A percentile compares a stretch with the other conserved stretches of the same genome.
These are phyloP conservation scores for Catocala fraxini DNA, from an alignment of 2,888 invertebrate genomes.

Conservation along the genomic window DNA sequence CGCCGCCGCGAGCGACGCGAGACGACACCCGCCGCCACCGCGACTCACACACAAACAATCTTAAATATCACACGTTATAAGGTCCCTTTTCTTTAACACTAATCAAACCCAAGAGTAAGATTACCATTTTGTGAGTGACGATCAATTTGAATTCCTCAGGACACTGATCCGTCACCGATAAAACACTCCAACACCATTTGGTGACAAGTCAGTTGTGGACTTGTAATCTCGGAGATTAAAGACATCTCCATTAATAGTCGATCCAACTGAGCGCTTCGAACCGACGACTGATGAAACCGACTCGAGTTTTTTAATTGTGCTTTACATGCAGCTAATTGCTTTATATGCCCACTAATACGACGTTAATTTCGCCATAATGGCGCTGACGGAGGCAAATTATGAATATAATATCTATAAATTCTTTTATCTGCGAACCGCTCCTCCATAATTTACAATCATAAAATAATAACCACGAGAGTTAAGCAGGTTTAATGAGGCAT, in stretches of 20 bases:
- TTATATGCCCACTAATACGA: constrained; percentile 60
- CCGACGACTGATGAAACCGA: constrained; percentile 43
- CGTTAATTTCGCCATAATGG: constrained; percentile 66
- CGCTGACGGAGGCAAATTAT: constrained; percentile 67
- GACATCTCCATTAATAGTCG: constrained; percentile 65
- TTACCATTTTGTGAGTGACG: constrained; percentile 66
- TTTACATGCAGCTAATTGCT: constrained; percentile 59
- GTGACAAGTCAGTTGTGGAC: constrained; percentile 82
- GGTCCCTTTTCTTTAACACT: constrained; percentile 47
- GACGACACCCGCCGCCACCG: constrained; percentile 12
- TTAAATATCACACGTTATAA: constrained; percentile 36
- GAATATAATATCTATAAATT: constrained; percentile 70
- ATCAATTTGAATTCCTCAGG: constrained; percentile 82
- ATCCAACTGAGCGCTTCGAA: constrained; percentile 32
- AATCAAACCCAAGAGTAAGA: constrained; percentile 24
- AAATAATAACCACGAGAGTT: constrained; percentile 72
- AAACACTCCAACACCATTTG: constrained; percentile 76
- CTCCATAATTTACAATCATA: constrained; percentile 72
- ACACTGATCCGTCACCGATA: constrained; percentile 86
- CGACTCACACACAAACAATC: constrained; percentile 19
- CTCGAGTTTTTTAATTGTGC: constrained; percentile 52
- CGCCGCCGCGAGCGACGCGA: constrained; percentile 54
- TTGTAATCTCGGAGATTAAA: constrained; percentile 77
- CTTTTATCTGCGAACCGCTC: constrained; percentile 66
- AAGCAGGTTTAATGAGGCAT: constrained; percentile 75